These are phyloP conservation scores for Procambarus clarkii DNA, from an alignment of 1,140 invertebrate species.

Conservation along the genomic window DNA sequence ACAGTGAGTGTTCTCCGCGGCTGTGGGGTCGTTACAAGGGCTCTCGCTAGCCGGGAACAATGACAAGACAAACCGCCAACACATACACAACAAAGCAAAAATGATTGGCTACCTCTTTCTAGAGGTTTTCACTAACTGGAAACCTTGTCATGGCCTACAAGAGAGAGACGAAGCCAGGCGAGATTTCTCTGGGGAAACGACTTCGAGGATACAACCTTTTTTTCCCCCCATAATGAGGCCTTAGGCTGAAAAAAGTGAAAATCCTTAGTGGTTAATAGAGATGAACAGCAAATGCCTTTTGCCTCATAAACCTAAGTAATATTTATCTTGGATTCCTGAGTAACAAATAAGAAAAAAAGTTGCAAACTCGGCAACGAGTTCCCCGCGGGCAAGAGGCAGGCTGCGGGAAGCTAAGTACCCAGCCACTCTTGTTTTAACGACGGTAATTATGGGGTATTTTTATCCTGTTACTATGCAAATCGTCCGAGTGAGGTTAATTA, in stretches of 20 bases:
- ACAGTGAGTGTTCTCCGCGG: not conserved
- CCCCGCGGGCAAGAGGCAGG: not conserved
- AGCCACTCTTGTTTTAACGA: slow-evolving; percentile 65
- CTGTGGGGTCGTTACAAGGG: not conserved
- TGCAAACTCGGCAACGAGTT: slow-evolving; percentile 1
- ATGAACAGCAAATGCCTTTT: too few relatives aligned
- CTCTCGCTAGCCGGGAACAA: slow-evolving; percentile 24
- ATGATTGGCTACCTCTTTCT: slow-evolving; percentile 18
- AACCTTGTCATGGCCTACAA: not conserved
- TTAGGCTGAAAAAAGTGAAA: too few relatives aligned
- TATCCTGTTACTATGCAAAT: slow-evolving; percentile 68
- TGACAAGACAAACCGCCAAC: slow-evolving; percentile 31
- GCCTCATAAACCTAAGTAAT: too few relatives aligned
- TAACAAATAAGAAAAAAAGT: slow-evolving; percentile 4
- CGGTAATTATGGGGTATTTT: slow-evolving; percentile 68
- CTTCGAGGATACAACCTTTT: too few relatives aligned
- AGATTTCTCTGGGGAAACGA: not conserved
- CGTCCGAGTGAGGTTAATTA: slow-evolving; percentile 54
- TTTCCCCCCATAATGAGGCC: too few relatives aligned
- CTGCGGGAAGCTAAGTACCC: slow-evolving; percentile 41
- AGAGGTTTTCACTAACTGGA: slow-evolving; percentile 1
- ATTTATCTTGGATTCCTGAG: not conserved
- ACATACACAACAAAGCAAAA: slow-evolving; percentile 20
- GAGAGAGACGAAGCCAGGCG: not conserved
- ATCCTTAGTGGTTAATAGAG: too few relatives aligned